These are phyloP conservation scores for Marcusenius ussheri DNA, from an alignment of 2,113 vertebrate genomes.

Conservation along the genomic window DNA sequence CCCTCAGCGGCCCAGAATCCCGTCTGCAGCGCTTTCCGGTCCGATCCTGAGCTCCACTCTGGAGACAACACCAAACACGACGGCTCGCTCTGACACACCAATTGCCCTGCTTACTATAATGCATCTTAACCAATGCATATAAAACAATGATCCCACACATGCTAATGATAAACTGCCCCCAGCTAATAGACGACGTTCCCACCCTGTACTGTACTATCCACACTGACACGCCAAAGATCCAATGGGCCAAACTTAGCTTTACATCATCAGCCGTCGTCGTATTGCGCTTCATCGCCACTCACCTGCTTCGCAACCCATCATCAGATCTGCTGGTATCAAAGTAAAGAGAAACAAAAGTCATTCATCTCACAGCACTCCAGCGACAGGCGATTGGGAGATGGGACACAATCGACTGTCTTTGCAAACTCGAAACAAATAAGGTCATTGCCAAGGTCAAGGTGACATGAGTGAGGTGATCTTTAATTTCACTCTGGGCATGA, in stretches of 20 bases:
- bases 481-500: constrained; percentile 34
- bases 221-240: neutral
- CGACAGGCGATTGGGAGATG: neutral
- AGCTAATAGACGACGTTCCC: neutral
- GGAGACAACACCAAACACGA: neutral
- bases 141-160: neutral
- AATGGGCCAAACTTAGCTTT: neutral
- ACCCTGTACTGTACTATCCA: neutral
- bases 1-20: constrained; percentile 22
- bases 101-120: constrained; percentile 15
- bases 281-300: too few species aligned
- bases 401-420: neutral
- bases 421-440: constrained; percentile 45
- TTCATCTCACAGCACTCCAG: neutral
- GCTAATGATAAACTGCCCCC: neutral
- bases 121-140: neutral
- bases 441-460: constrained; percentile 45
- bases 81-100: neutral
- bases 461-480: constrained; percentile 41
- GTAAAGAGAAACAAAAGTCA: neutral
- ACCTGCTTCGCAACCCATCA: constrained; percentile 16
- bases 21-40: neutral
- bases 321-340: constrained; percentile 7
- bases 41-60: neutral
- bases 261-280: neutral